phyloP scores from a whole-genome alignment of 2,888 invertebrate species.

The Mimumesa dahlbomi region DNA sequence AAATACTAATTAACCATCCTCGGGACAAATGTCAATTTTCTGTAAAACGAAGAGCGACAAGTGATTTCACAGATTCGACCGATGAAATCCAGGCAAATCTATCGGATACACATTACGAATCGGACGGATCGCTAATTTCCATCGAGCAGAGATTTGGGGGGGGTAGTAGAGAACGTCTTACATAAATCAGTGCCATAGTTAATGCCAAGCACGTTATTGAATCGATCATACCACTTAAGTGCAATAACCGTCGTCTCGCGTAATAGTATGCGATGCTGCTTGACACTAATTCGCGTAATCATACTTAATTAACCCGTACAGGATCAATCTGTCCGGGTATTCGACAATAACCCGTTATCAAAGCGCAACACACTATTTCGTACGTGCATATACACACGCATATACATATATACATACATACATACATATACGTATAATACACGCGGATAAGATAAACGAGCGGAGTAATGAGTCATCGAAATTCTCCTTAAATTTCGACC shows the following conservation, averaged over 20 bases:
- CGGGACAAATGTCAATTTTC: no score
- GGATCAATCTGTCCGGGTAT: constrained; percentile 14
- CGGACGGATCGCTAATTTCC: no score
- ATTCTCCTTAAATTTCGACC: neutral
- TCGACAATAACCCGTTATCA: constrained; percentile 12
- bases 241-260: constrained; percentile 41
- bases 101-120: no score
- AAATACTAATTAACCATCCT: no score
- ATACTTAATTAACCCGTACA: constrained; percentile 31
- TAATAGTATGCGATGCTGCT: constrained; percentile 17
- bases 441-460: no score
- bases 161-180: neutral
- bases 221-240: constrained; percentile 38
- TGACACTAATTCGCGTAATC: constrained; percentile 32
- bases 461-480: neutral
- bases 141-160: neutral
- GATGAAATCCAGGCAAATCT: no score
- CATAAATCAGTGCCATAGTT: constrained; percentile 19
- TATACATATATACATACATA: no score
- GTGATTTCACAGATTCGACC: no score
- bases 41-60: no score
- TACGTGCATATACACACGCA: no score
- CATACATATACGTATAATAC: no score
- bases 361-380: no score
- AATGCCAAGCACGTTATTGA: constrained; percentile 29